Evolutionary conservation across 2,113 vertebrate genomes (phyloP), one percentile per base, ranked within the genome.

Genomic region (Tapirus terrestris): DNA sequence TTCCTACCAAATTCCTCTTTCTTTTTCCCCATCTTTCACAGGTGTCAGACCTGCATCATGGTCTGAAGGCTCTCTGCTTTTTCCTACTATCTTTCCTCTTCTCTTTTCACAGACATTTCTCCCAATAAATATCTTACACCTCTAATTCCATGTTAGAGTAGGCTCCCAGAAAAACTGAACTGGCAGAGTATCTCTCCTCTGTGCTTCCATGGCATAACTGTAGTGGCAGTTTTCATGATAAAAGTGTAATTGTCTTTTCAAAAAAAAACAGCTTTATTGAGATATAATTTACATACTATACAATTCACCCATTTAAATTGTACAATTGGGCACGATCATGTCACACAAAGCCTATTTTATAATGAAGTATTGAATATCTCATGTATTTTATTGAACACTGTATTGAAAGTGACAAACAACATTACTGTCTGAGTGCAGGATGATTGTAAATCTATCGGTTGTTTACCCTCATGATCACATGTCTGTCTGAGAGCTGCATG

Each of bases 381-480:
- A 5, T 77, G 48, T 33, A 12, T 53, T 21, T 77, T 53, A 53
- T 11, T 33, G 73, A 33, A 51, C 2, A 77, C 4, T 53, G 14
- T 53, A 53, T 12, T 53, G 51, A 53, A 53, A 53, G 51, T 53
- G 51, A 53, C 12, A 48, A 77, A 6, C 29, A 6, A 45, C 48
- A 51, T 17, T 48, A 45, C 9, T 0, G 17, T 10, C 45, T 20
- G 8, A 27, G 75, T 31, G 27, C 73, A 76, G 73, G 18, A 76
- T 14, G 51, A 18, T 3, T 33, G 9, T 11, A 1, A 7, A 36
- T 4, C 0, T 31, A 51, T 4, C 10, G 5, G 48, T 33, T 9
- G 13, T 1, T 58, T 53, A 25, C 77, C 33, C 21, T 25, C 11
- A 3, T 20, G 77, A 18, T 18, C 48, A 10, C 31, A 21, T 27